A percentile compares a stretch with the other conserved stretches of the same genome.
phyloP scores from a whole-genome alignment of 2,113 vertebrate species.

The Piaya cayana region DNA sequence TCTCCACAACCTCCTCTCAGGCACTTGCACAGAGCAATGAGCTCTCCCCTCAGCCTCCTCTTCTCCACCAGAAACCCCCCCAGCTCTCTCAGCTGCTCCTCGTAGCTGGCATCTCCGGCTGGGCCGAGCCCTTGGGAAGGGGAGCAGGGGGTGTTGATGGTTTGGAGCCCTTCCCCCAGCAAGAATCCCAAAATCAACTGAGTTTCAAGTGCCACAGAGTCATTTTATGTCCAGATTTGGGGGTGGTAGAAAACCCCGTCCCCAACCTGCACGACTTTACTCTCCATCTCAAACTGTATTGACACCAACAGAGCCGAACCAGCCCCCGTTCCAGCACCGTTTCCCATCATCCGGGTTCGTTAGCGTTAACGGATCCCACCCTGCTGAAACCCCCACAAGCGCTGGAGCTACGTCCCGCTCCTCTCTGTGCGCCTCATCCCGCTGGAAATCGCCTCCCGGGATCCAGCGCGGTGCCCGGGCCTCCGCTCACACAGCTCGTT shows the following conservation, averaged over 20 bases:
- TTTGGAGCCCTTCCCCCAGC: not conserved
- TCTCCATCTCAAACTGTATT: not conserved
- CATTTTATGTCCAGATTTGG: fast-evolving
- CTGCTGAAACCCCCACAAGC: not conserved
- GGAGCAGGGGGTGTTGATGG: no score
- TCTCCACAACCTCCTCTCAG: no score
- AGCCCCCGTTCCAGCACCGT: not conserved
- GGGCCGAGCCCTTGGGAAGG: no score
- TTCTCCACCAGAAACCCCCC: no score
- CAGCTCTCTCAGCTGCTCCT: no score
- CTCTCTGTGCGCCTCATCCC: not conserved
- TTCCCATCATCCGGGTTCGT: not conserved
- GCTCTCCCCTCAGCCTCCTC: no score
- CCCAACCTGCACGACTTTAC: not conserved
- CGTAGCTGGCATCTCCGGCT: no score
- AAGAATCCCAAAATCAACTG: not conserved
- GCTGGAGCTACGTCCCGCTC: not conserved
- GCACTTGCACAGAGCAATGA: no score
- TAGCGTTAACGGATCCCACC: not conserved
- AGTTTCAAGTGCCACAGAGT: not conserved
- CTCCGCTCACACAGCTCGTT: not conserved
- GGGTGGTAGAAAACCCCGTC: not conserved
- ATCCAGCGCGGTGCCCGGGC: not conserved
- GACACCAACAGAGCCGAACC: not conserved
- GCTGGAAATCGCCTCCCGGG: not conserved